Conservation (phyloP, 2,797 vertebrate genomes). For the Parotocinclus haroldoi region DNA sequence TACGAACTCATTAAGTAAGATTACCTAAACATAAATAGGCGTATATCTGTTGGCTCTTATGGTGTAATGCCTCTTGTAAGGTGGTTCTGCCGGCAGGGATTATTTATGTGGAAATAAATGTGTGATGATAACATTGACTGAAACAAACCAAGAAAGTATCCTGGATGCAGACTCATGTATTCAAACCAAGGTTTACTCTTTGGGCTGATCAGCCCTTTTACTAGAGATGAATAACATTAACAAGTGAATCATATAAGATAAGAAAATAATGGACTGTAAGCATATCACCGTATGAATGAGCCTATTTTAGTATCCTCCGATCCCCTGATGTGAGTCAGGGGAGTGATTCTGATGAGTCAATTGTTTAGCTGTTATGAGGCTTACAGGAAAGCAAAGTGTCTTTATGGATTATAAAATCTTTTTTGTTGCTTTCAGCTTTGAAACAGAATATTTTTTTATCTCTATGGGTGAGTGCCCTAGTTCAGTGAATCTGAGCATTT, state of each 20-base stretch:
- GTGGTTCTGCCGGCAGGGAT: too few relatives aligned
- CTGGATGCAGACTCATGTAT: too few relatives aligned
- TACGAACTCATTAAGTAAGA: too few relatives aligned
- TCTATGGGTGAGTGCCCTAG: too few relatives aligned
- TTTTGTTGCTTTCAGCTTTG: too few relatives aligned
- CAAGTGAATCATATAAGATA: conserved; percentile 31
- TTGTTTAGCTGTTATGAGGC: conserved; percentile 34
- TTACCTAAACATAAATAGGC: too few relatives aligned
- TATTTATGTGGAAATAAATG: too few relatives aligned
- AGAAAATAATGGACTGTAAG: conserved; percentile 29
- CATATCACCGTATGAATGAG: conserved; percentile 26
- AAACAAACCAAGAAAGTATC: too few relatives aligned
- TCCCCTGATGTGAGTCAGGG: conserved; percentile 42
- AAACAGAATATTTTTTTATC: too few relatives aligned
- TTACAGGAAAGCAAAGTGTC: conserved; percentile 42
- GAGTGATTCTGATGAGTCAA: conserved; percentile 43
- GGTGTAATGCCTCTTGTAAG: too few relatives aligned
- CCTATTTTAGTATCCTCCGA: conserved; percentile 29
- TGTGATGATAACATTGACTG: too few relatives aligned
- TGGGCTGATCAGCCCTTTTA: conserved; percentile 16
- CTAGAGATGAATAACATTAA: conserved; percentile 18
- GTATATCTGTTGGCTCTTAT: too few relatives aligned
- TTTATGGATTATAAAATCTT: conserved; percentile 35
- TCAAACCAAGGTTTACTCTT: background rate
- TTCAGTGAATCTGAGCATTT: conserved; percentile 2